Conservation (phyloP, 2,113 vertebrate species). For the Mesoclemmys tuberculata region DNA sequence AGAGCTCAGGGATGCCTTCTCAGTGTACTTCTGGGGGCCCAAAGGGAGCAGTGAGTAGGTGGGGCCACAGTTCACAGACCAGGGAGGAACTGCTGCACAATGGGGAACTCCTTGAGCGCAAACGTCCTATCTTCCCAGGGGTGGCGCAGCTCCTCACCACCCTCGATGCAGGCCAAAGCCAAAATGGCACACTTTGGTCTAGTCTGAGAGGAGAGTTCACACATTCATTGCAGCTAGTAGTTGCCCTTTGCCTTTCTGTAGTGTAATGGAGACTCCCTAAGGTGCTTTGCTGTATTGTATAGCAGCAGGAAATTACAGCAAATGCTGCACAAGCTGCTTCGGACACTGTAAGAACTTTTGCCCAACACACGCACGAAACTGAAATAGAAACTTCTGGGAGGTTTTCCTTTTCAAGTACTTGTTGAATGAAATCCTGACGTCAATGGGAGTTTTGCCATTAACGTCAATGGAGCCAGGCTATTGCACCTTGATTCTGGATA, state of each 20-base stretch:
- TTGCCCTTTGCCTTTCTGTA: neutral
- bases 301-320: neutral
- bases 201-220: neutral
- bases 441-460: neutral
- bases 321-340: neutral
- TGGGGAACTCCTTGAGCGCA: neutral
- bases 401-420: neutral
- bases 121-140: fast-evolving
- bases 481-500: neutral
- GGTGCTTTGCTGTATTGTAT: neutral
- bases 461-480: fast-evolving
- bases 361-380: neutral
- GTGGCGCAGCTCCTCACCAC: neutral
- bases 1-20: neutral
- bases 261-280: neutral
- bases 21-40: neutral
- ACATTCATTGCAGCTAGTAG: neutral
- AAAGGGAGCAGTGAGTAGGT: neutral
- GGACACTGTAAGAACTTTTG: neutral
- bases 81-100: neutral
- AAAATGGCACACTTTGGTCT: neutral
- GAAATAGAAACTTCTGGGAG: neutral
- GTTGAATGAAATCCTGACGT: neutral
- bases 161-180: neutral
- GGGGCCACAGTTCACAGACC: neutral